phyloP scores from a whole-genome alignment of 2,113 vertebrate species.

The Leucosticte australis region DNA sequence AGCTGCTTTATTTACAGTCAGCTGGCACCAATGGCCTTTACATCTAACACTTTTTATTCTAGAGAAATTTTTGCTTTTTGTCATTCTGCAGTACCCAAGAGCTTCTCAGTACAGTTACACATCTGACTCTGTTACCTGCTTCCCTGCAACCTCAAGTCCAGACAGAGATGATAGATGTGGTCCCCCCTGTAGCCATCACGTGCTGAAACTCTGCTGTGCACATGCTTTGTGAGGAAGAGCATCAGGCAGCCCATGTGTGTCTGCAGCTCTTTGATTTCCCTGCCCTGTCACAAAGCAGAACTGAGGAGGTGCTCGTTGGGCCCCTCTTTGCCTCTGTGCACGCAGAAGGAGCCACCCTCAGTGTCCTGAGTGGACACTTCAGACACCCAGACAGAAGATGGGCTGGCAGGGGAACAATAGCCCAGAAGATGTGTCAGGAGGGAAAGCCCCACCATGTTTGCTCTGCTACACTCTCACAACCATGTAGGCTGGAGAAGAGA shows the following conservation, averaged over 20 bases:
- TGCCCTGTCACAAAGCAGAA: not conserved
- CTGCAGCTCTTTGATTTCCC: not conserved
- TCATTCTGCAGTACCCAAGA: not conserved
- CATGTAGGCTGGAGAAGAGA: not conserved
- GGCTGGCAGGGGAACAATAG: not conserved
- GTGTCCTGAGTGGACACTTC: not conserved
- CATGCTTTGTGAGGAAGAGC: not conserved
- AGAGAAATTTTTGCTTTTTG: not conserved
- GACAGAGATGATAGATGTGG: not conserved
- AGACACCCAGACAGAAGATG: not conserved
- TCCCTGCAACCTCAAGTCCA: not conserved
- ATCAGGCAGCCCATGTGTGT: not conserved
- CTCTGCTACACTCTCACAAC: not conserved
- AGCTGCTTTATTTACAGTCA: not conserved
- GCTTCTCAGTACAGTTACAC: not conserved
- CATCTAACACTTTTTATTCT: not conserved
- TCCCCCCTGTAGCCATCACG: not conserved
- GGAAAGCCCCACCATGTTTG: not conserved
- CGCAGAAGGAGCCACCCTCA: not conserved
- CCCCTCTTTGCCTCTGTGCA: not conserved
- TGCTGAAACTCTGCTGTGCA: not conserved
- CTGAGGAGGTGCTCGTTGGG: not conserved
- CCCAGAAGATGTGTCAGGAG: not conserved
- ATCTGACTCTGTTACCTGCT: not conserved
- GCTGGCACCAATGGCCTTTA: not conserved